Evolutionary conservation across 2,888 invertebrate species (phyloP).

Genomic region (Marronus borbonicus): DNA sequence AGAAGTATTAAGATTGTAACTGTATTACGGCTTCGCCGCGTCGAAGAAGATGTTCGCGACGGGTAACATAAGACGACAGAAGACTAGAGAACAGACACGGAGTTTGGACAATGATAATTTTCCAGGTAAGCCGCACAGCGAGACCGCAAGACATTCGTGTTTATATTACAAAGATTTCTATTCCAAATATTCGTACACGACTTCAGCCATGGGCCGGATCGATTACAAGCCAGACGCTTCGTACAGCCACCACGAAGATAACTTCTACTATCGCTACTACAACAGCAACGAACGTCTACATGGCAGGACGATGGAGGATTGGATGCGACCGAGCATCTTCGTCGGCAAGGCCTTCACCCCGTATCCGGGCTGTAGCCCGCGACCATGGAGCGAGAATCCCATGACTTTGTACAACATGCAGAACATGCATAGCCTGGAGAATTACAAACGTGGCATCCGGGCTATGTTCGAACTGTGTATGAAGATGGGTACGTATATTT

Average conservation of each 20-base stretch:
- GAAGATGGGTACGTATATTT: constrained; percentile 71
- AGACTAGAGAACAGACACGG: constrained; percentile 50
- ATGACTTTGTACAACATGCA: constrained; percentile 47
- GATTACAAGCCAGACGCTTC: constrained; percentile 58
- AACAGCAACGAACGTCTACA: constrained; percentile 74
- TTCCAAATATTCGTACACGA: constrained; percentile 47
- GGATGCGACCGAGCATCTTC: constrained; percentile 77
- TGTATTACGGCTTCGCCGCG: neutral
- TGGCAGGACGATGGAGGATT: constrained; percentile 77
- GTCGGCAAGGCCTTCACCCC: constrained; percentile 69
- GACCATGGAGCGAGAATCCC: constrained; percentile 77
- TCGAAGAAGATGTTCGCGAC: constrained; percentile 49
- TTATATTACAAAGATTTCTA: constrained; percentile 48
- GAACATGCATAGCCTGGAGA: constrained; percentile 70
- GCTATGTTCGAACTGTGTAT: constrained; percentile 77
- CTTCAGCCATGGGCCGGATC: constrained; percentile 57
- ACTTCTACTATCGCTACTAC: constrained; percentile 73
- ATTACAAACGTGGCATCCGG: constrained; percentile 74
- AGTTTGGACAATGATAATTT: constrained; percentile 54
- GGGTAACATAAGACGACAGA: constrained; percentile 51
- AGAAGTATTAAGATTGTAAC: neutral
- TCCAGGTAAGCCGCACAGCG: constrained; percentile 53
- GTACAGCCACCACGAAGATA: constrained; percentile 53
- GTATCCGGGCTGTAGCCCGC: constrained; percentile 56
- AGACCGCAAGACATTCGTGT: constrained; percentile 20